Percentiles rank a stretch among this genome's conserved stretches.
These are phyloP conservation scores for Lasaia peninsularis DNA, from an alignment of 1,140 invertebrate genomes.

Conservation along the genomic window DNA sequence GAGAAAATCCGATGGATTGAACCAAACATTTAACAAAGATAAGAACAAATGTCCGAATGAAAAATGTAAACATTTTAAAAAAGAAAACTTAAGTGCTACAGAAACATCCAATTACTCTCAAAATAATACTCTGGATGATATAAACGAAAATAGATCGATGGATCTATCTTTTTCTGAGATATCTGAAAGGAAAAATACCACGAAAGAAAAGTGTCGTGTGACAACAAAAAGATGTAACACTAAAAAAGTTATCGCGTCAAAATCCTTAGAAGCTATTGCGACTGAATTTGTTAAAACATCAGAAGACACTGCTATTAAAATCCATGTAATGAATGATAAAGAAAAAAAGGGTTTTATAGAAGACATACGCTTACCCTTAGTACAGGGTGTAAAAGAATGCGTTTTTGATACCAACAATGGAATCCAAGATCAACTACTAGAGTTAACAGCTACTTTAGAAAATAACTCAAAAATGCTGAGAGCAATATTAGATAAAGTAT, in stretches of 20 bases:
- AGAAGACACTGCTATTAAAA: conserved; percentile 54
- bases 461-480: conserved; percentile 47
- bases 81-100: conserved; percentile 32
- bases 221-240: conserved; percentile 30
- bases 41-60: conserved; percentile 31
- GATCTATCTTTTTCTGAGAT: conserved; percentile 51
- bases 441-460: conserved; percentile 34
- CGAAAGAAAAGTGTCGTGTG: conserved; percentile 31
- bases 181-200: conserved; percentile 39
- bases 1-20: conserved; percentile 32
- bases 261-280: conserved; percentile 56
- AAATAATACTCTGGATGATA: conserved; percentile 53
- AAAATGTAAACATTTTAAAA: conserved; percentile 29
- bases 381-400: conserved; percentile 47
- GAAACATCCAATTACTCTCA: conserved; percentile 46
- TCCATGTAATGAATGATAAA: conserved; percentile 61
- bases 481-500: conserved; percentile 41
- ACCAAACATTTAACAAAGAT: conserved; percentile 30
- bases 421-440: conserved; percentile 28
- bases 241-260: conserved; percentile 41
- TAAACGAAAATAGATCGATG: conserved; percentile 52
- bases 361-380: conserved; percentile 44
- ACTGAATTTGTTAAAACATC: conserved; percentile 37
- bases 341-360: conserved; percentile 52
- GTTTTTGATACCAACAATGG: conserved; percentile 37